Evolutionary conservation across 2,113 vertebrate genomes (phyloP).

Genomic region (Nyctereutes procyonoides): DNA sequence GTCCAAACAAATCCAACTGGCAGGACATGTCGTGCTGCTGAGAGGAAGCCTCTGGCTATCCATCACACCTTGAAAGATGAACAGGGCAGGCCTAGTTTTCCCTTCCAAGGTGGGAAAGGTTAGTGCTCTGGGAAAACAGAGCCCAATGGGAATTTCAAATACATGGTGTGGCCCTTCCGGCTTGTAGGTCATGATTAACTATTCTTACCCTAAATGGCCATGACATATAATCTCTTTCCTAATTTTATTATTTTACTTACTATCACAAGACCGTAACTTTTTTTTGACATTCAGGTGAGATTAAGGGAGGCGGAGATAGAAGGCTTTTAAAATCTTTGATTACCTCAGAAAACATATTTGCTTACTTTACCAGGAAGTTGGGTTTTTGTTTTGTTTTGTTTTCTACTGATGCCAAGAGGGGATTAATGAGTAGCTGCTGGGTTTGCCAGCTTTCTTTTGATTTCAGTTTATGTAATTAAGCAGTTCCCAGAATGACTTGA

Average conservation of each 20-base stretch:
- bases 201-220: slow-evolving; percentile 65
- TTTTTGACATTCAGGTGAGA: slow-evolving; percentile 81
- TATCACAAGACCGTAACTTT: slow-evolving; percentile 80
- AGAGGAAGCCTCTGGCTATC: slow-evolving; percentile 80
- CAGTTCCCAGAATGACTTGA: slow-evolving; percentile 82
- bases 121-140: slow-evolving; percentile 5
- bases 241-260: slow-evolving; percentile 79
- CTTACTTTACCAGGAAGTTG: slow-evolving; percentile 82
- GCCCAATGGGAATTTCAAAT: slow-evolving; percentile 24
- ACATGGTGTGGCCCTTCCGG: not conserved
- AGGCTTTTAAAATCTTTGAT: slow-evolving; percentile 78
- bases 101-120: slow-evolving; percentile 67
- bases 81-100: slow-evolving; percentile 27
- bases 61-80: slow-evolving; percentile 81
- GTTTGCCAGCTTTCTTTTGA: slow-evolving; percentile 84
- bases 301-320: slow-evolving; percentile 79
- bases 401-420: slow-evolving; percentile 81
- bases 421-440: slow-evolving; percentile 80
- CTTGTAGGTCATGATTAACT: slow-evolving; percentile 44
- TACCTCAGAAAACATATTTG: slow-evolving; percentile 82
- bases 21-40: slow-evolving; percentile 74
- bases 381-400: slow-evolving; percentile 76
- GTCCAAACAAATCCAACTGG: slow-evolving; percentile 81
- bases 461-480: slow-evolving; percentile 86
- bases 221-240: slow-evolving; percentile 68